Evolutionary conservation across 2,888 invertebrate genomes (phyloP), one percentile per base, ranked within the genome.

Genomic region (Agapetus fuscipes): DNA sequence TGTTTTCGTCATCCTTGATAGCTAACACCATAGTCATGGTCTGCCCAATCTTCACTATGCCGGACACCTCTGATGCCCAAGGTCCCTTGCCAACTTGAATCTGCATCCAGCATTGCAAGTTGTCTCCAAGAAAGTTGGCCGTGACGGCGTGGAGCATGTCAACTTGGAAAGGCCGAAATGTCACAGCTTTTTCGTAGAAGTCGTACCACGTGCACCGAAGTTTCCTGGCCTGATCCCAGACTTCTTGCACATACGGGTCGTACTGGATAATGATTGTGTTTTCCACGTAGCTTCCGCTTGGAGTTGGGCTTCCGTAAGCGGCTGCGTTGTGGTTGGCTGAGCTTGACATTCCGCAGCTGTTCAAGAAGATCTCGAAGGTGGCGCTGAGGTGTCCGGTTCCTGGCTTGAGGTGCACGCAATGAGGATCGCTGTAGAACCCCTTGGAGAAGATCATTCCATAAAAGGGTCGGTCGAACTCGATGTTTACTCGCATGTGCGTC

Each of bases 1-100:
- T 93, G 56, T 90, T 91, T 62, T 93, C 93, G 53, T 93, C 91
- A 52, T 93, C 93, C 63, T 93, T 93, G 55, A 93, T 93, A 14
- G 93, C 93, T 43, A 93, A 69, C 9, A 93, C 93, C 93, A 93
- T 93, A 9, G 93, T 93, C 93, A 93, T 93, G 0, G 93, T 93
- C 60, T 93, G 93, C 15, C 93, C 93, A 50, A 93, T 93, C 66
- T 93, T 93, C 7, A 93, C 93, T 54, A 93, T 90, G 37, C 93
- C 93, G 1, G 90, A 90, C 20, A 93, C 93, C 65, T 93, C 93
- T 10, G 89, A 89, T n/a, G 93, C 93, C 93, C 93, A 93, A 1
- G 93, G 93, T 49, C 93, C 93, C 60, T 93, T 93, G 39, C 93
- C 93, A 30, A 91, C 91, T 65, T 93, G 93, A 53, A 93, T 93